Evolutionary conservation across 2,888 invertebrate genomes (phyloP).

Genomic region (Patella ulyssiponensis): DNA sequence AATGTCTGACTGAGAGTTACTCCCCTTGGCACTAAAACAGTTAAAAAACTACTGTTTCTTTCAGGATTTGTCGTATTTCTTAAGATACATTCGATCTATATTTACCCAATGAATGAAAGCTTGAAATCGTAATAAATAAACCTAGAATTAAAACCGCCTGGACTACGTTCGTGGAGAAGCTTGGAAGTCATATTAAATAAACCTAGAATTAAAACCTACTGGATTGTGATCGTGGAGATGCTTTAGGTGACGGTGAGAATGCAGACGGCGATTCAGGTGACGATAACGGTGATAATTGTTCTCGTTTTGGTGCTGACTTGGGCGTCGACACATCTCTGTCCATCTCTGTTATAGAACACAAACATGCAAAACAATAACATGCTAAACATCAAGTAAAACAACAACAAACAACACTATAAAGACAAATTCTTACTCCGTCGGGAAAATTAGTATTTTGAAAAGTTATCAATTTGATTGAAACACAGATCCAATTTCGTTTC

Average conservation of each 20-base stretch:
- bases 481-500: no score
- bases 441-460: no score
- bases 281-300: neutral
- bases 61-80: no score
- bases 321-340: conserved; percentile 6
- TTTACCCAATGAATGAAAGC: no score
- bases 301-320: neutral
- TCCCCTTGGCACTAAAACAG: no score
- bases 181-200: neutral
- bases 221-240: neutral
- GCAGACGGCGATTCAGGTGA: neutral
- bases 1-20: no score
- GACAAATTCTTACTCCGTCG: no score
- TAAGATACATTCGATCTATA: no score
- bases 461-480: no score
- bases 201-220: conserved; percentile 5
- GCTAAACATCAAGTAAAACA: neutral
- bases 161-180: neutral
- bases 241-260: neutral
- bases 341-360: neutral
- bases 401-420: no score
- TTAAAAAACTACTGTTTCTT: no score
- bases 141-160: neutral
- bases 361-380: conserved; percentile 8
- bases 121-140: no score